Base-by-base conservation (phyloP, 2,797 vertebrate species). In the Sebastiscus albofasciatus region DNA sequence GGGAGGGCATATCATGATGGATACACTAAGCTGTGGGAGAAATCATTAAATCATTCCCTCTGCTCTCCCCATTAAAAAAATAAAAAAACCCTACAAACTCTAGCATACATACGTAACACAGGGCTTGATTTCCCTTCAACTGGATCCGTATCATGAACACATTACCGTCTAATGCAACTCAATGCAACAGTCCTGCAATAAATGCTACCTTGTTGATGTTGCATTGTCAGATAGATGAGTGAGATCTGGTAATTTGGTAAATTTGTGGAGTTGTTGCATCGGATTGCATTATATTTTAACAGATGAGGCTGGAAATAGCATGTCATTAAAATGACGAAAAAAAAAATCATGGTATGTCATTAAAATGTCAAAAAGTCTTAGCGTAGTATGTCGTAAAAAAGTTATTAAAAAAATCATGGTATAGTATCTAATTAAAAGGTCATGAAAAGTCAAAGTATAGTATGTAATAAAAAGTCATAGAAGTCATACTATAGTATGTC, bases 1-100 rank as follows among this genome's bases (percentile, higher is more conserved):
- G 83, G 75, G 71, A 82, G 87, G 74, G 49, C 73, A 75, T 75
- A 84, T 85, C 72, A 82, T 94, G 93, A 94, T 93, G 89, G 92
- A 94, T 92, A 85, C 88, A 90, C 90, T 87, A 55, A 82, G 84
- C 87, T 83, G 81, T 71, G 29, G 79, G 68, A 85, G 85, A 82
- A 90, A 93, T 90, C 86, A 79, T 92, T 91, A 92, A 88, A 89
- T 89, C 59, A 83, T 80, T 91, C 82, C 74, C 87, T 62, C 75
- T 76, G 82, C 82, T 88, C 77, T 54, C 42, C 68, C 59, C 61
- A 82, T 84, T 89, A 73, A 75, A 83, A 77, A 79, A 56, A 33
- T 8, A 33, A 59, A n/a, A 4, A 34, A 56, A 20, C n/a, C 62
- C n/a, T 13, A 42, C 24, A 52, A 67, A 70, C 31, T 67, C 31